Evolutionary conservation across 1,140 invertebrate genomes (phyloP).

Genomic region (Drosophila pectinifera): DNA sequence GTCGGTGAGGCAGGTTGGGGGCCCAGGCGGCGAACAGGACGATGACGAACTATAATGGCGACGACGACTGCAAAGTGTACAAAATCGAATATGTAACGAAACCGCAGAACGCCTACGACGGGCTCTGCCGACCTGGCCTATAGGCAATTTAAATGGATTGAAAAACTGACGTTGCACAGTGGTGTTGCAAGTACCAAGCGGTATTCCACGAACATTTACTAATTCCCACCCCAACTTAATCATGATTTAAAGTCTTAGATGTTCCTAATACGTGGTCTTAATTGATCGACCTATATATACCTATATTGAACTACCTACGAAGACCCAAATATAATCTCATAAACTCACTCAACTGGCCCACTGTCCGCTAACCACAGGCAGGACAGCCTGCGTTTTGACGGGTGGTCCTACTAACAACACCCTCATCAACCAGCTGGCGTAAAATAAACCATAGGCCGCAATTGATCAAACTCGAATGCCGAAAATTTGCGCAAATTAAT

Average conservation of each 20-base stretch:
- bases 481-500: slow-evolving; percentile 76
- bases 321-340: not conserved
- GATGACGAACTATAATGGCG: slow-evolving; percentile 34
- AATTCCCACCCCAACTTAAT: not conserved
- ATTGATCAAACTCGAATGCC: slow-evolving; percentile 66
- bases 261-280: too few relatives aligned
- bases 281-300: too few relatives aligned
- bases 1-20: not conserved
- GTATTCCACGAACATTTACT: not conserved
- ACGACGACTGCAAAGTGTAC: slow-evolving; percentile 67
- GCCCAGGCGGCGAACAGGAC: slow-evolving; percentile 23
- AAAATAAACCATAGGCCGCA: slow-evolving; percentile 52
- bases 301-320: too few relatives aligned
- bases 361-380: slow-evolving; percentile 20
- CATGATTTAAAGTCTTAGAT: not conserved
- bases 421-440: slow-evolving; percentile 22
- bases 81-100: slow-evolving; percentile 80
- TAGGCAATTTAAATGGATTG: slow-evolving; percentile 52
- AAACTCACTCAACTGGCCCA: slow-evolving; percentile 14
- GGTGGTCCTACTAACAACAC: slow-evolving; percentile 38
- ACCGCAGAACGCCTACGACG: slow-evolving; percentile 66
- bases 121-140: slow-evolving; percentile 53
- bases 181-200: slow-evolving; percentile 9
- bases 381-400: slow-evolving; percentile 58
- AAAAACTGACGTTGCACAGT: slow-evolving; percentile 60